Evolutionary conservation across 2,888 invertebrate genomes (phyloP).

Genomic region (Napeogenes inachia): DNA sequence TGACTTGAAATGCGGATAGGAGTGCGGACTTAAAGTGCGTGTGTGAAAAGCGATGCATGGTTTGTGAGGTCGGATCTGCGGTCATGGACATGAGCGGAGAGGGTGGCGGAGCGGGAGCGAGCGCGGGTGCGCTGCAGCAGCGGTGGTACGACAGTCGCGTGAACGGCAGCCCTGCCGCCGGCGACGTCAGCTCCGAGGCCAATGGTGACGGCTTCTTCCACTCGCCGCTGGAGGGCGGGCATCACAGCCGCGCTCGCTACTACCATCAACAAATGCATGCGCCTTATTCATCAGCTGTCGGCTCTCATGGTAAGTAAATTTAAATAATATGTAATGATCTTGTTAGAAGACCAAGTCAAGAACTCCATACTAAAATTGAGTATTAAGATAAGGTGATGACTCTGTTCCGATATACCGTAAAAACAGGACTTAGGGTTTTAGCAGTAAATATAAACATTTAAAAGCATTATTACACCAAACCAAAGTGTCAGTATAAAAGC

Average conservation of each 20-base stretch:
- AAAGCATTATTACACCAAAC: constrained; percentile 47
- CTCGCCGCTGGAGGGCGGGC: constrained; percentile 74
- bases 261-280: constrained; percentile 78
- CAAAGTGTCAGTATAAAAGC: constrained; percentile 56
- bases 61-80: constrained; percentile 70
- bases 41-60: constrained; percentile 75
- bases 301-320: constrained; percentile 71
- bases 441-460: constrained; percentile 50
- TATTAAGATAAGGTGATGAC: neutral
- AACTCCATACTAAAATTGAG: neutral
- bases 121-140: constrained; percentile 71
- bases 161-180: constrained; percentile 73
- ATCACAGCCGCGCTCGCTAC: constrained; percentile 75
- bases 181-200: constrained; percentile 69
- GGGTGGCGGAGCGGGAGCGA: constrained; percentile 55
- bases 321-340: neutral
- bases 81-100: constrained; percentile 75
- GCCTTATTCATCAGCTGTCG: constrained; percentile 74
- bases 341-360: neutral
- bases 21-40: constrained; percentile 69
- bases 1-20: constrained; percentile 63
- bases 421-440: constrained; percentile 42
- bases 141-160: constrained; percentile 77
- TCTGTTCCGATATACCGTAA: neutral
- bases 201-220: constrained; percentile 77